Conservation (phyloP, 2,113 vertebrate genomes). For the Poicephalus gulielmi region DNA sequence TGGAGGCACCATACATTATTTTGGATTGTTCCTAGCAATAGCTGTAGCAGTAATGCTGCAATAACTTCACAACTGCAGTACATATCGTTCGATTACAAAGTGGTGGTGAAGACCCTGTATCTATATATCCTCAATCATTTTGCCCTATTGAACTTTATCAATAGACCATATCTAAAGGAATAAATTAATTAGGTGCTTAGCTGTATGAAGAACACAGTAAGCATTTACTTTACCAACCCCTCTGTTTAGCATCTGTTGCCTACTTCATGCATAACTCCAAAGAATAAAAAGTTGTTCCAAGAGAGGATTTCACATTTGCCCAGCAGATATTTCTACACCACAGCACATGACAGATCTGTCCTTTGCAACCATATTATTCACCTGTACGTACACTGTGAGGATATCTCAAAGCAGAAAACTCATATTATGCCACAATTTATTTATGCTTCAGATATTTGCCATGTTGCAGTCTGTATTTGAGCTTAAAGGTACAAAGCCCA, state of each 20-base stretch:
- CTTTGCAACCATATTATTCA: background rate
- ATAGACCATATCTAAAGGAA: background rate
- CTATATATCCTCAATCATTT: background rate
- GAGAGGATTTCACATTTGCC: background rate
- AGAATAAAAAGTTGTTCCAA: background rate
- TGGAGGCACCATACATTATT: background rate
- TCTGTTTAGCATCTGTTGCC: background rate
- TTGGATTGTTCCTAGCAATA: background rate
- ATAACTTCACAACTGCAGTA: background rate
- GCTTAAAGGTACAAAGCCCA: background rate
- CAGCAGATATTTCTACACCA: background rate
- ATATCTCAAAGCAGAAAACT: background rate
- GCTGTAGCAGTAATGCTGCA: background rate
- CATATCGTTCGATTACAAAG: fast-evolving
- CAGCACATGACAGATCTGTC: background rate
- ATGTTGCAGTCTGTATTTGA: background rate
- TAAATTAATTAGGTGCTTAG: background rate
- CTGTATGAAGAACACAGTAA: background rate
- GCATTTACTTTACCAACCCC: background rate
- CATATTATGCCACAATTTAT: background rate
- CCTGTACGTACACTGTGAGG: fast-evolving
- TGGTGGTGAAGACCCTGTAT: background rate
- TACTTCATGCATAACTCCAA: background rate
- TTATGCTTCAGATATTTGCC: background rate
- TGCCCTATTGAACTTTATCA: background rate